These are phyloP conservation scores for Pogonomyrmex barbatus DNA, from an alignment of 1,140 invertebrate genomes.

Conservation along the genomic window DNA sequence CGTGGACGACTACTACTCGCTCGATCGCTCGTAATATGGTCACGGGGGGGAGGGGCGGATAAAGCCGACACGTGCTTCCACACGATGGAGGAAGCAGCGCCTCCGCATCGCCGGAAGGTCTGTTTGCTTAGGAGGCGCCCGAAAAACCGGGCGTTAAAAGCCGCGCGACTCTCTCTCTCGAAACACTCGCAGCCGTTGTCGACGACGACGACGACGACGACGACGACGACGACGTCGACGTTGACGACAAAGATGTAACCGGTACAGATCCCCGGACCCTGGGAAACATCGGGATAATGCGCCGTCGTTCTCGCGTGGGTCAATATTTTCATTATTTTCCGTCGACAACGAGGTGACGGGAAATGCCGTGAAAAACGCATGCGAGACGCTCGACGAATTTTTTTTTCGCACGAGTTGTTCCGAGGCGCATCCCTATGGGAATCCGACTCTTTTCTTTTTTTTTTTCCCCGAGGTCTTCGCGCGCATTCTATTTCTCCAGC, in stretches of 20 bases:
- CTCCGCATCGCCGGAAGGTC: constrained; percentile 36
- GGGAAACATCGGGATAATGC: constrained; percentile 60
- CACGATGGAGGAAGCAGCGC: constrained; percentile 29
- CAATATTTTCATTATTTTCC: constrained; percentile 71
- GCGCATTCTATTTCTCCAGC: constrained; percentile 43
- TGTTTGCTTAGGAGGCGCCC: constrained; percentile 72
- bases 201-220: constrained; percentile 13
- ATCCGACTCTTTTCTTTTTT: constrained; percentile 5
- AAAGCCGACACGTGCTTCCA: constrained; percentile 44
- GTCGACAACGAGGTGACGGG: constrained; percentile 34
- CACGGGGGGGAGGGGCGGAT: constrained; percentile 37
- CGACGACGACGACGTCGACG: neutral
- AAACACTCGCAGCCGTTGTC: constrained; percentile 50
- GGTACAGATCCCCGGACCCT: constrained; percentile 31
- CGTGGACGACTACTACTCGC: constrained; percentile 12
- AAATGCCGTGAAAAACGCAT: constrained; percentile 45
- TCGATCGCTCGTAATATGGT: constrained; percentile 48
- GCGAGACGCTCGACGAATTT: constrained; percentile 27
- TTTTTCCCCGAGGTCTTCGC: constrained; percentile 10
- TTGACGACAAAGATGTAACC: constrained; percentile 13
- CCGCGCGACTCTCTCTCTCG: constrained; percentile 37
- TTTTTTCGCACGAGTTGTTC: constrained; percentile 38
- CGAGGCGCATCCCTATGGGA: constrained; percentile 44
- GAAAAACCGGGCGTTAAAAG: constrained; percentile 71
- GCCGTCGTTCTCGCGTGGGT: constrained; percentile 56